A percentile compares a stretch with the other conserved stretches of the same genome.
Evolutionary conservation across 2,797 vertebrate species (phyloP).

Genomic region (Propithecus perrieri): DNA sequence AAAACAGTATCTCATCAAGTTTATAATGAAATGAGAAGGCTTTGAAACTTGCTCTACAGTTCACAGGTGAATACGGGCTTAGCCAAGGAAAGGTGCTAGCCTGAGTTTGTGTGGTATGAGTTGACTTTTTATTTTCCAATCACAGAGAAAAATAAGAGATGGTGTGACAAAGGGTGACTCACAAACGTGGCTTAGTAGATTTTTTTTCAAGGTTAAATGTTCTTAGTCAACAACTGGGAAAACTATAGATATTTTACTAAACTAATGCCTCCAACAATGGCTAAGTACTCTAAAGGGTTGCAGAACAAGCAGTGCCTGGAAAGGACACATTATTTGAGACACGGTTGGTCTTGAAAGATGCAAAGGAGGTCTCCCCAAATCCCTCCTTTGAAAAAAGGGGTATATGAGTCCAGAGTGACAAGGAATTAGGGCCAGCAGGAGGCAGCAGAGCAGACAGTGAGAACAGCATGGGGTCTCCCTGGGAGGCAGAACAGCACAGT

Average conservation of each 20-base stretch:
- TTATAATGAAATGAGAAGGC: background rate
- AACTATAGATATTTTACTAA: background rate
- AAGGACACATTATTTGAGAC: background rate
- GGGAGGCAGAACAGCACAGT: background rate
- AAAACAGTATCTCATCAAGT: background rate
- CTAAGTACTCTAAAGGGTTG: background rate
- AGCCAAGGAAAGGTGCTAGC: background rate
- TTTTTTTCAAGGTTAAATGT: background rate
- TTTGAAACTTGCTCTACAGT: background rate
- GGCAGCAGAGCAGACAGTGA: background rate
- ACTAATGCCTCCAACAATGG: background rate
- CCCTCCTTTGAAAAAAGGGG: background rate
- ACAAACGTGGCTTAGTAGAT: background rate
- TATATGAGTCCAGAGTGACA: background rate
- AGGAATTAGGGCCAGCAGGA: background rate
- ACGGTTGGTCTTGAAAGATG: background rate
- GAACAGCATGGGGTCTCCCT: fast-evolving
- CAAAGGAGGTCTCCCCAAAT: background rate
- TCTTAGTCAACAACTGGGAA: background rate
- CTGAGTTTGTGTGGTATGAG: background rate
- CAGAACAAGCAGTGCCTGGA: background rate
- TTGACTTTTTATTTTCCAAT: background rate
- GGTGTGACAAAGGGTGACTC: conserved; percentile 7
- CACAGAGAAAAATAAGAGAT: background rate
- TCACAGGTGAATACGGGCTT: background rate